phyloP scores from a whole-genome alignment of 2,888 invertebrate genomes.

The Drosophila pseudotakahashii region DNA sequence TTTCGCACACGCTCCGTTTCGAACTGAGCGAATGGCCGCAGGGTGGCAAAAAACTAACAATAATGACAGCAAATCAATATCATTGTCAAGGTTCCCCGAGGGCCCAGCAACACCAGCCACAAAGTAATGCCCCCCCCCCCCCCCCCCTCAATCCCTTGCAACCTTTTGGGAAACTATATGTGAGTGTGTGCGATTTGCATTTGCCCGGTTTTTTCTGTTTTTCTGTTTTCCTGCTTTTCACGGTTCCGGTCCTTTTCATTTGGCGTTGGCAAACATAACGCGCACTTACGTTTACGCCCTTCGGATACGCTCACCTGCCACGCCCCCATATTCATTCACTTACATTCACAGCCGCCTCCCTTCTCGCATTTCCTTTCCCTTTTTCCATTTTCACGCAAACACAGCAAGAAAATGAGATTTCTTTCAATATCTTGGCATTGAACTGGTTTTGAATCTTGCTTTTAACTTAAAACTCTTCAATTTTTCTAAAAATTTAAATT shows the following conservation, averaged over 20 bases:
- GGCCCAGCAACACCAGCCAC: conserved; percentile 31
- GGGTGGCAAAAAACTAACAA: conserved; percentile 63
- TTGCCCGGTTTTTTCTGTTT: conserved; percentile 32
- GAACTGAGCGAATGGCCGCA: conserved; percentile 4
- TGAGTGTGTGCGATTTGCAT: conserved; percentile 59
- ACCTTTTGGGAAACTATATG: neutral
- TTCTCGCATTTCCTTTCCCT: neutral
- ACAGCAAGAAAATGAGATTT: conserved; percentile 1
- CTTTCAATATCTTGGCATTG: neutral
- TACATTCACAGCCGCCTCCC: conserved; percentile 20
- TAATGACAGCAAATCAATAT: conserved; percentile 78
- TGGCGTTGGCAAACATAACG: conserved; percentile 46
- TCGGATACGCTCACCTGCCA: conserved; percentile 29
- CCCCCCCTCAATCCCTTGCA: conserved; percentile 3
- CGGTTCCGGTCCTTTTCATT: conserved; percentile 44
- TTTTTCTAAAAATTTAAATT: neutral
- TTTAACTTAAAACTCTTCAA: too few relatives aligned
- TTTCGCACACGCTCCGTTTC: conserved; percentile 40
- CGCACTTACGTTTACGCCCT: conserved; percentile 35
- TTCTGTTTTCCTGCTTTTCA: conserved; percentile 36
- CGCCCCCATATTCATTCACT: conserved; percentile 41
- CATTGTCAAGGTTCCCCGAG: conserved; percentile 59
- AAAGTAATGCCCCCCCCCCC: conserved; percentile 61
- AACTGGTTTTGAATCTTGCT: too few relatives aligned
- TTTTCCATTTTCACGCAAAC: conserved; percentile 16